These are phyloP conservation scores for Bombus balteatus DNA, from an alignment of 1,140 invertebrate species.

Conservation along the genomic window DNA sequence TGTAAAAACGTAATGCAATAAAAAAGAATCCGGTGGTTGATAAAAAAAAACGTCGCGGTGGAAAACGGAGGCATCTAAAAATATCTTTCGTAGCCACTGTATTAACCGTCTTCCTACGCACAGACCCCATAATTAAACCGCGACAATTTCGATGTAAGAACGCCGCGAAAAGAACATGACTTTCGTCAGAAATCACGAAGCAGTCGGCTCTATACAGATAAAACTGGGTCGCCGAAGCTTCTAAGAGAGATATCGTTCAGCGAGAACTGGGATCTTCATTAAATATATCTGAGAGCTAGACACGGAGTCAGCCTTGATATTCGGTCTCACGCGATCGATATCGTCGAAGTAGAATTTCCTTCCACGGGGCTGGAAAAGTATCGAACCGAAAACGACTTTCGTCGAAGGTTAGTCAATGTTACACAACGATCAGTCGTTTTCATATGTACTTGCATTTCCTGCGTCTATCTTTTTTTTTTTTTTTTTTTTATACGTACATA, in stretches of 20 bases:
- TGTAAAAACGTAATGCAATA: too few relatives aligned
- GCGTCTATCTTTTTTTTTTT: not conserved
- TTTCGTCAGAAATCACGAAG: not conserved
- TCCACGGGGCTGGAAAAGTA: not conserved
- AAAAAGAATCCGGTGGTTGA: too few relatives aligned
- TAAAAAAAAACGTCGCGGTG: too few relatives aligned
- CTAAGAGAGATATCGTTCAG: not conserved
- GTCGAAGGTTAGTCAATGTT: conserved; percentile 16
- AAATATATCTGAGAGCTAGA: conserved; percentile 21
- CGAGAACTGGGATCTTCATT: conserved; percentile 17
- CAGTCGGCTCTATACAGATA: too few relatives aligned
- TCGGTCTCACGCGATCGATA: conserved; percentile 21
- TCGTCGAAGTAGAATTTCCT: not conserved
- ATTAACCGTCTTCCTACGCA: too few relatives aligned
- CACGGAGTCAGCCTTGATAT: conserved; percentile 14
- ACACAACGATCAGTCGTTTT: conserved; percentile 18
- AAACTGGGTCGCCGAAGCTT: conserved; percentile 1
- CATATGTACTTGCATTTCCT: too few relatives aligned
- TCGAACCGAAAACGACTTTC: conserved; percentile 22
- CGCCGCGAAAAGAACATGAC: not conserved
- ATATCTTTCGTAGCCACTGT: too few relatives aligned
- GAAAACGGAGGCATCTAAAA: too few relatives aligned
- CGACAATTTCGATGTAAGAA: too few relatives aligned
- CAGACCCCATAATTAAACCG: too few relatives aligned
- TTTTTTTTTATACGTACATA: not conserved